These are phyloP conservation scores for Menura novaehollandiae DNA, from an alignment of 2,113 vertebrate species.

Conservation along the genomic window DNA sequence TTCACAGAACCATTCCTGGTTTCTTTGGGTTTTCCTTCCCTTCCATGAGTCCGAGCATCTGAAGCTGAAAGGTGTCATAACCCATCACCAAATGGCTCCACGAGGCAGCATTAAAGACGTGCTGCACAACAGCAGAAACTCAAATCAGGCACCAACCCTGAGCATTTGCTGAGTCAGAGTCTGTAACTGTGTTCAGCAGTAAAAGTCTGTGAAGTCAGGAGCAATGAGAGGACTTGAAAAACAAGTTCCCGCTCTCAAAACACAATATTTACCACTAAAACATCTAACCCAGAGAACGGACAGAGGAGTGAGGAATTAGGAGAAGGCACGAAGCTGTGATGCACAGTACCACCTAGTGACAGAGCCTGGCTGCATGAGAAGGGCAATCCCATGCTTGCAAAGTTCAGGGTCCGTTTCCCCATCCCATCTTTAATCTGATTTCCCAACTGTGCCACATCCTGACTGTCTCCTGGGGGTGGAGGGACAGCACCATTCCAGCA, in stretches of 20 bases:
- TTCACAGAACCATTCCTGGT: not conserved
- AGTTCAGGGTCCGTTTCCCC: not conserved
- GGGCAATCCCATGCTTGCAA: not conserved
- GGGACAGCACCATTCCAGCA: not conserved
- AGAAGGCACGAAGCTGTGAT: not conserved
- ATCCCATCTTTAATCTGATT: not conserved
- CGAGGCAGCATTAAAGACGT: rapidly evolving
- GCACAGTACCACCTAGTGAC: conserved; percentile 67
- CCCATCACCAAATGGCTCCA: not conserved
- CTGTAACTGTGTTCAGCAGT: not conserved
- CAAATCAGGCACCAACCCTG: not conserved
- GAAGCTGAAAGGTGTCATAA: not conserved
- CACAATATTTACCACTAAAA: not conserved
- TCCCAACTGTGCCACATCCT: rapidly evolving
- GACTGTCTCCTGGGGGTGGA: rapidly evolving
- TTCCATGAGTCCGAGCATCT: not conserved
- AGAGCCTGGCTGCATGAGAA: not conserved
- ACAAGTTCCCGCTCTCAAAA: not conserved
- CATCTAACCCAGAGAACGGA: not conserved
- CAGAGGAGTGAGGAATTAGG: not conserved
- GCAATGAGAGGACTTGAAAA: not conserved
- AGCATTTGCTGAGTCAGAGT: not conserved
- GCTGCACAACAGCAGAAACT: not conserved
- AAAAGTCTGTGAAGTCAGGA: not conserved
- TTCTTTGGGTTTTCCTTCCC: not conserved